Conservation (phyloP, 1,140 invertebrate species). For the Chlorops oryzae region DNA sequence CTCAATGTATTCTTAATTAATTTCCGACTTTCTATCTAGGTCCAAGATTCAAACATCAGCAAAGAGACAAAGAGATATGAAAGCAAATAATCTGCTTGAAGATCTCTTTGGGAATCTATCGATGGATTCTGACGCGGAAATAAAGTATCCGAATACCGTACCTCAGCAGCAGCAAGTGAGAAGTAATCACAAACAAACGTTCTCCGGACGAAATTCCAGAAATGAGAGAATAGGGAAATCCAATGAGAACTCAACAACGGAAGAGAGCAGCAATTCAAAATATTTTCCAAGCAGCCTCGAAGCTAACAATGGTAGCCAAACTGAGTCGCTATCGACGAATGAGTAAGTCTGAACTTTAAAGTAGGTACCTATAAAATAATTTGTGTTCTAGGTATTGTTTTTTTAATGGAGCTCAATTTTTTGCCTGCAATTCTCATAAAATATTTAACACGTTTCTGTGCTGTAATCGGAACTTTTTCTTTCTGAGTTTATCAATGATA, state of each 20-base stretch:
- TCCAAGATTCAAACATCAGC: constrained; percentile 44
- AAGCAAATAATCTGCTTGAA: constrained; percentile 39
- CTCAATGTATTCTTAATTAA: not conserved
- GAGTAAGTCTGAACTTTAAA: constrained; percentile 40
- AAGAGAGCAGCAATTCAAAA: constrained; percentile 18
- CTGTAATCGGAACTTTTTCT: too few species aligned
- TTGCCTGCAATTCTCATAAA: too few species aligned
- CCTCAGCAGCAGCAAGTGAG: constrained; percentile 31
- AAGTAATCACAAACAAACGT: too few species aligned
- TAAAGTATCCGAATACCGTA: constrained; percentile 44
- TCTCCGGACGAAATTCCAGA: constrained; percentile 19
- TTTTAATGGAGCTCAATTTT: too few species aligned
- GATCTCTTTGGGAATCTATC: constrained; percentile 45
- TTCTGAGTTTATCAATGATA: too few species aligned
- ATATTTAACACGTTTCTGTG: too few species aligned
- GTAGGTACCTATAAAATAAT: too few species aligned
- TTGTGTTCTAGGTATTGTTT: too few species aligned
- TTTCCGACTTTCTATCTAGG: constrained; percentile 21
- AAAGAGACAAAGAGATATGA: constrained; percentile 36
- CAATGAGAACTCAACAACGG: constrained; percentile 20
- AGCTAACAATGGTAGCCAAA: constrained; percentile 38
- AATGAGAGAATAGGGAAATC: constrained; percentile 28
- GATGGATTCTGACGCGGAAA: constrained; percentile 40
- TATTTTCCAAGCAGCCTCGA: constrained; percentile 35
- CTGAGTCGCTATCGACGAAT: constrained; percentile 34